A percentile compares a stretch with the other conserved stretches of the same genome.
phyloP scores from a whole-genome alignment of 1,140 invertebrate genomes.

The Mactra quadrangularis region DNA sequence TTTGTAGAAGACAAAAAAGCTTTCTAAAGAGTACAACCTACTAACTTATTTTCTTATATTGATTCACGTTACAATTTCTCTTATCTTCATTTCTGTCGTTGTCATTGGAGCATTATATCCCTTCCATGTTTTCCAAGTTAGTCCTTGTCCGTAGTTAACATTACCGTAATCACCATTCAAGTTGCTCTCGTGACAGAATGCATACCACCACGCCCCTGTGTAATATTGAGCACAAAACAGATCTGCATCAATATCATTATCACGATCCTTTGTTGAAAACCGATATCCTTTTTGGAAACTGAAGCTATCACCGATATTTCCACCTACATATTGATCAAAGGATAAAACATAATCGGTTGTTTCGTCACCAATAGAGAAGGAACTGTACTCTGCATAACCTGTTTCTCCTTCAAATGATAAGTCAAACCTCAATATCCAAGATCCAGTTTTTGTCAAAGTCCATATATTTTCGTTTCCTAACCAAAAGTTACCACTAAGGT shows the following conservation, averaged over 20 bases:
- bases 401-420: too few species aligned
- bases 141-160: neutral
- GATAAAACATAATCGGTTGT: neutral
- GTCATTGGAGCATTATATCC: neutral
- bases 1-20: too few species aligned
- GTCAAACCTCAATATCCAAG: too few species aligned
- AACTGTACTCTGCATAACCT: constrained; percentile 19
- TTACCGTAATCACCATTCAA: constrained; percentile 44
- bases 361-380: neutral
- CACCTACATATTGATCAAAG: neutral
- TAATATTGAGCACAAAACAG: constrained; percentile 42
- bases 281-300: neutral
- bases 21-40: too few species aligned
- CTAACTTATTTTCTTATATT: too few species aligned
- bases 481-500: too few species aligned
- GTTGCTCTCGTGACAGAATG: constrained; percentile 35
- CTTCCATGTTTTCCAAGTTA: neutral
- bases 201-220: constrained; percentile 62
- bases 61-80: too few species aligned
- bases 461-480: constrained; percentile 62
- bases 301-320: constrained; percentile 26
- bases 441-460: too few species aligned
- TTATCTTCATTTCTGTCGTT: constrained; percentile 13
- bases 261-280: constrained; percentile 38
- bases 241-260: constrained; percentile 8